A percentile compares a stretch with the other conserved stretches of the same genome.
phyloP scores from a whole-genome alignment of 2,888 invertebrate species.

The Cephus spinipes region DNA sequence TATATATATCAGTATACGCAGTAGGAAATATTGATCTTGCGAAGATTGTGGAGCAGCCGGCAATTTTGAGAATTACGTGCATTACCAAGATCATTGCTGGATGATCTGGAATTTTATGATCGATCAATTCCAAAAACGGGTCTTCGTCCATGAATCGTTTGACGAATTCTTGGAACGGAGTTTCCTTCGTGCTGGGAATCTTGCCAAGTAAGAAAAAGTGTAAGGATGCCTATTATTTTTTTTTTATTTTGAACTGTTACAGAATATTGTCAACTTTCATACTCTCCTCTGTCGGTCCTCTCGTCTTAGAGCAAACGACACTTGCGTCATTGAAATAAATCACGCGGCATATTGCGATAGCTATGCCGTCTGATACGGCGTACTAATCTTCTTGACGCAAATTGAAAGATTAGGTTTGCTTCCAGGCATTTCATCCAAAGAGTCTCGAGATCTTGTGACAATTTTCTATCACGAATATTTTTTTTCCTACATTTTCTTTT shows the following conservation, averaged over 20 bases:
- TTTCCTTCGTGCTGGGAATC: not conserved
- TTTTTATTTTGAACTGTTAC: not conserved
- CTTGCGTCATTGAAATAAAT: conserved; percentile 12
- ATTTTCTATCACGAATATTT: not conserved
- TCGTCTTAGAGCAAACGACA: not conserved
- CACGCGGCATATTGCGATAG: not conserved
- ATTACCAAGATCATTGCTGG: not conserved
- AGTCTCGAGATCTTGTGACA: not conserved
- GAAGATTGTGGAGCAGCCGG: not conserved
- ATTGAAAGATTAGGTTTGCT: not conserved
- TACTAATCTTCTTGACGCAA: conserved; percentile 9
- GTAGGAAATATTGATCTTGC: not conserved
- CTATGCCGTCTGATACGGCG: not conserved
- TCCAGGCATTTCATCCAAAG: not conserved
- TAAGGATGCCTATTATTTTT: not conserved
- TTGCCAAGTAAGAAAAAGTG: not conserved
- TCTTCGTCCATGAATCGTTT: not conserved
- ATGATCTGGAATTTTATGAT: not conserved
- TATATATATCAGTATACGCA: not conserved
- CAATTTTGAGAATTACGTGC: not conserved
- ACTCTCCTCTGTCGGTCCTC: too few relatives aligned
- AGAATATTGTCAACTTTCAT: not conserved
- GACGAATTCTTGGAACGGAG: not conserved
- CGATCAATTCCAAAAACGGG: not conserved
- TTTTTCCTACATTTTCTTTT: not conserved